Evolutionary conservation across 2,888 invertebrate genomes (phyloP).

Genomic region (Apotomis turbidana): DNA sequence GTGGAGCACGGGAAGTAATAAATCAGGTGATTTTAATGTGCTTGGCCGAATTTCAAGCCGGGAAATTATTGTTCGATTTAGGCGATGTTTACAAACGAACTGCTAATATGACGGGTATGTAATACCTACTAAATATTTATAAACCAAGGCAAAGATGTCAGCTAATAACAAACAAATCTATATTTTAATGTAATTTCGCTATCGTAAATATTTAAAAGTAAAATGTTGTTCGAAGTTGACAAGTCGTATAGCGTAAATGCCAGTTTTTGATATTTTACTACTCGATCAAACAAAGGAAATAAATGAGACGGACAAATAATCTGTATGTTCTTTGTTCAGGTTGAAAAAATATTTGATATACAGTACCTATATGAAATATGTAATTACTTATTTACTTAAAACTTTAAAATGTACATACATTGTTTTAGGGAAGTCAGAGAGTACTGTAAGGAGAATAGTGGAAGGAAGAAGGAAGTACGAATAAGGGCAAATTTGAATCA

Average conservation of each 20-base stretch:
- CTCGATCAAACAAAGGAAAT: not conserved
- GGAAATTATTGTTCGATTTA: conserved; percentile 1
- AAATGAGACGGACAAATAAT: not conserved
- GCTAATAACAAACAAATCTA: too few relatives aligned
- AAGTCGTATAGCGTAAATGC: not conserved
- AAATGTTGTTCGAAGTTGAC: not conserved
- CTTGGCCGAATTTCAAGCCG: conserved; percentile 2
- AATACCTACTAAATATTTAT: too few relatives aligned
- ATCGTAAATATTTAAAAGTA: too few relatives aligned
- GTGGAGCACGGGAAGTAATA: not conserved
- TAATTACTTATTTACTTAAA: too few relatives aligned
- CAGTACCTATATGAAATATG: too few relatives aligned
- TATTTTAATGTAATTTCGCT: too few relatives aligned
- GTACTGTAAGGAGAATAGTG: conserved; percentile 29
- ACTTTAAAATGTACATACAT: too few relatives aligned
- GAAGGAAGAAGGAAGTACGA: conserved; percentile 12
- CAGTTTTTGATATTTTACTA: not conserved
- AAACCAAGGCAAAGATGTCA: too few relatives aligned
- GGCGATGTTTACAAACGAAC: conserved; percentile 1
- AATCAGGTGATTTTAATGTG: not conserved
- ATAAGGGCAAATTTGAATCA: conserved; percentile 33
- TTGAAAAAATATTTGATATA: too few relatives aligned
- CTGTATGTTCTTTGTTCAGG: not conserved
- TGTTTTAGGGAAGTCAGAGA: conserved; percentile 4
- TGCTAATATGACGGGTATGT: not conserved